These are phyloP conservation scores for Stenurella melanura DNA, from an alignment of 2,888 invertebrate species.

Conservation along the genomic window DNA sequence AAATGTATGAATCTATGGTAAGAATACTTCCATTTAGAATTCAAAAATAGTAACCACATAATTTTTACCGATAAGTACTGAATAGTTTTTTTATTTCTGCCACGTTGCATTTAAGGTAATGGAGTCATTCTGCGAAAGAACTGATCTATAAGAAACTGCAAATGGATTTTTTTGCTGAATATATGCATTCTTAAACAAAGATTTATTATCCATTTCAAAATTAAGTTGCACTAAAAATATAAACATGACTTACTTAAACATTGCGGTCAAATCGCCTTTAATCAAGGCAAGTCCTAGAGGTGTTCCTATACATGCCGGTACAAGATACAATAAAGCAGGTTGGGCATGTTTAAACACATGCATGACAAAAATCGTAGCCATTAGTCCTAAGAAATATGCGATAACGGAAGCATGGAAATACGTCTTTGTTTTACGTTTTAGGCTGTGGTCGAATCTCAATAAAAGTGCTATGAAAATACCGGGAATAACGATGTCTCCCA, in stretches of 20 bases:
- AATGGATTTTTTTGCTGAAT: too few species aligned
- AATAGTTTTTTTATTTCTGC: too few species aligned
- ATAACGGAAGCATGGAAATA: conserved; percentile 94
- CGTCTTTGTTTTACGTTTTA: conserved; percentile 86
- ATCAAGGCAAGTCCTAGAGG: conserved; percentile 91
- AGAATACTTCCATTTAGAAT: too few species aligned
- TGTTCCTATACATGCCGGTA: conserved; percentile 95
- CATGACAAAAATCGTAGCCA: conserved; percentile 98
- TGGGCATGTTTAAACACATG: conserved; percentile 98
- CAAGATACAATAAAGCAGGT: conserved; percentile 97
- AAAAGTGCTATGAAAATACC: conserved; percentile 99
- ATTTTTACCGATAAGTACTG: too few species aligned
- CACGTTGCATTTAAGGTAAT: too few species aligned
- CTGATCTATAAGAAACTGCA: too few species aligned
- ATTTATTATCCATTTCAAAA: too few species aligned
- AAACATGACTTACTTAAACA: conserved; percentile 86
- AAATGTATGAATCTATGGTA: too few species aligned
- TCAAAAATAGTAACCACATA: too few species aligned
- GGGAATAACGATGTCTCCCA: conserved; percentile 99
- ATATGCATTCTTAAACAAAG: too few species aligned
- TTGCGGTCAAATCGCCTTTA: conserved; percentile 90
- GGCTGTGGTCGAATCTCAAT: conserved; percentile 92
- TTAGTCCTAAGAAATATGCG: conserved; percentile 94
- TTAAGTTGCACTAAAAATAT: neutral
- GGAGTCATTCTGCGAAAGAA: too few species aligned